Evolutionary conservation across 37 sponge, comb jelly and placozoan species (phyloP), one percentile per base, ranked within the genome.

Genomic region (Geodia barretti): DNA sequence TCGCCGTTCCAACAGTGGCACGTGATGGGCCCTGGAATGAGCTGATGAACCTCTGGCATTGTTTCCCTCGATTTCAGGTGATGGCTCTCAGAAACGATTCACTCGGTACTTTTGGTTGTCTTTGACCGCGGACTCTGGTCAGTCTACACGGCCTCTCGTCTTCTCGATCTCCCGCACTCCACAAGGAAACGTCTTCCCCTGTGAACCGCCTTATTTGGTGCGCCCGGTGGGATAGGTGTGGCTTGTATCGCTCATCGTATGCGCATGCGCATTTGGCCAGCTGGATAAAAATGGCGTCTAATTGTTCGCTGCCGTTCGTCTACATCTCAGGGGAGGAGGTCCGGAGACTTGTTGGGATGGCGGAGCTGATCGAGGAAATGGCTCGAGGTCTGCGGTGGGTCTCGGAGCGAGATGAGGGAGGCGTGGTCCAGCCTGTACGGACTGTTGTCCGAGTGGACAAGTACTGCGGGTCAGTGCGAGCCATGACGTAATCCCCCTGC

Each of bases 61-160:
- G 30, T 2, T 3, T 1, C 17, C 59, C 7, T 17, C 11, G 54
- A 47, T 47, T 17, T 17, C 54, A 47, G 54, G 54, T 47, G 54
- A 17, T 17, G 54, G 54, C 54, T 7, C 54, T 47, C 7, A 29
- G 30, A 19, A 26, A 26, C 30, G 25, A 64, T 23, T 43, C n/a
- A 21, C 58, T 73, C 24, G 4, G 19, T 42, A 3, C 5, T 1
- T 4, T n/a, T n/a, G n/a, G n/a, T 80, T 1, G 60, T 4, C 39
- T 64, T 35, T 28, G 39, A 83, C 93, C 92, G 93, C 87, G 97
- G 97, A 97, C 97, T 97, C 81, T 97, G 97, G 95, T 89, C 97
- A 97, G 97, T 97, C 97, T 87, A 97, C 97, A 97, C 95, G 92
- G 91, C 64, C 87, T 19, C 36, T 26, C 19, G 32, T 78, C 74